Evolutionary conservation across 2,113 vertebrate genomes (phyloP).

Genomic region (Chlamydotis undulata): DNA sequence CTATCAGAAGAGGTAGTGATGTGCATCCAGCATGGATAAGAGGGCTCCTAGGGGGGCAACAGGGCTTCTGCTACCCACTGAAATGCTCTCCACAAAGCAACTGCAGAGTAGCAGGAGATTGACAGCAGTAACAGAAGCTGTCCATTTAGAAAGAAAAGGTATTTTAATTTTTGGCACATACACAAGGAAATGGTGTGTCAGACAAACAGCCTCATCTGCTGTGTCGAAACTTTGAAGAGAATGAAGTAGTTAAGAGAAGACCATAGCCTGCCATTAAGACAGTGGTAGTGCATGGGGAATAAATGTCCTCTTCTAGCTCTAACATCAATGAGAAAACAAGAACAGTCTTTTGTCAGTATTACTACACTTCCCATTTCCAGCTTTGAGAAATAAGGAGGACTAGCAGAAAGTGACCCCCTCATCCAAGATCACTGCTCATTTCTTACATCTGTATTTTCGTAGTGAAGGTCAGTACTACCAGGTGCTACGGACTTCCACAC

Average conservation of each 20-base stretch:
- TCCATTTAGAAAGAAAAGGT: neutral
- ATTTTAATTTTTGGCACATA: neutral
- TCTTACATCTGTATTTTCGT: neutral
- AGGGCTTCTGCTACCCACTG: neutral
- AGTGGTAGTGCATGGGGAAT: rapidly evolving
- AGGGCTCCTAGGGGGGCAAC: neutral
- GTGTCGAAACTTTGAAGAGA: neutral
- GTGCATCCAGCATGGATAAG: rapidly evolving
- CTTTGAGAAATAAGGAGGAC: neutral
- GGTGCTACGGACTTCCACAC: neutral
- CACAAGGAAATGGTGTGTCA: neutral
- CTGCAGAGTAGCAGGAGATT: neutral
- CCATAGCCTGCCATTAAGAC: neutral
- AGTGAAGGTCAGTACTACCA: neutral
- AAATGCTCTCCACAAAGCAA: neutral
- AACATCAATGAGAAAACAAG: neutral
- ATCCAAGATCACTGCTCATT: neutral
- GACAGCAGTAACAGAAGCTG: neutral
- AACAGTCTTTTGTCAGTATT: rapidly evolving
- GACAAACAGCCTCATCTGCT: neutral
- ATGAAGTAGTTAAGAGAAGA: neutral
- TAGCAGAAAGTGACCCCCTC: neutral
- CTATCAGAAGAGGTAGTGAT: neutral
- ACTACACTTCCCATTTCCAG: neutral
- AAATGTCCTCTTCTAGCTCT: neutral